Evolutionary conservation across 2,888 invertebrate species (phyloP), one percentile per base, ranked within the genome.

Genomic region (Lamellibrachia columna): DNA sequence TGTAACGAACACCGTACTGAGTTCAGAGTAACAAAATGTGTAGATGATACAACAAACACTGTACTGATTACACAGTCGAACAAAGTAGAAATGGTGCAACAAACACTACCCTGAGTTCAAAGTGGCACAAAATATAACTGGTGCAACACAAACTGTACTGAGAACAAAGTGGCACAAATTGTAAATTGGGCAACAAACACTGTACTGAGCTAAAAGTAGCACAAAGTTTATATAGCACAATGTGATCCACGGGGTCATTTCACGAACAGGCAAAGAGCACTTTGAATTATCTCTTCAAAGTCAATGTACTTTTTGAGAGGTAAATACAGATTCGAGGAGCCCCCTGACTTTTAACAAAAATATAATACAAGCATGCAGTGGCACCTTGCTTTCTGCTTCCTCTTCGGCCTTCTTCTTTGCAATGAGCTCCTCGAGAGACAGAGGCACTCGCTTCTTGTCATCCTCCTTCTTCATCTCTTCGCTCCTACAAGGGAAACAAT

Each of bases 381-480:
- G 93, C 96, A 97, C 97, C 96, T 99, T 99, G 95, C 99, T 98
- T 92, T 98, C 97, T 1, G 98, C 99, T 95, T 98, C 98, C 96
- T 99, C 99, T 96, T 99, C 99, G 0, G 98, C 98, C 96, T 99
- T 99, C 96, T 99, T 99, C 96, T 99, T 99, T 0, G 98, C 98
- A 92, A 99, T 97, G 90, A 99, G 96, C 96, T 99, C 99, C 96
- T 99, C 99, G 93, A 99, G 97, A 7, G 99, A 99, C 28, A 99
- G 97, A 0, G 99, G 99, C 52, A 96, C 95, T 92, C 94, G 91
- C 55, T 95, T 94, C 7, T 92, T 91, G 90, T 94, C 94, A 8
- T 93, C 93, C 11, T n/a, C 92, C n/a, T 94, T 93, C 53, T 93
- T 92, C 55, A 92, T n/a, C 60, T 93, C 92, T 15, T 90, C 92